Percentiles rank a stretch among this genome's conserved stretches.
Evolutionary conservation across 2,888 invertebrate genomes (phyloP).

Genomic region (Drymonia ruficornis): DNA sequence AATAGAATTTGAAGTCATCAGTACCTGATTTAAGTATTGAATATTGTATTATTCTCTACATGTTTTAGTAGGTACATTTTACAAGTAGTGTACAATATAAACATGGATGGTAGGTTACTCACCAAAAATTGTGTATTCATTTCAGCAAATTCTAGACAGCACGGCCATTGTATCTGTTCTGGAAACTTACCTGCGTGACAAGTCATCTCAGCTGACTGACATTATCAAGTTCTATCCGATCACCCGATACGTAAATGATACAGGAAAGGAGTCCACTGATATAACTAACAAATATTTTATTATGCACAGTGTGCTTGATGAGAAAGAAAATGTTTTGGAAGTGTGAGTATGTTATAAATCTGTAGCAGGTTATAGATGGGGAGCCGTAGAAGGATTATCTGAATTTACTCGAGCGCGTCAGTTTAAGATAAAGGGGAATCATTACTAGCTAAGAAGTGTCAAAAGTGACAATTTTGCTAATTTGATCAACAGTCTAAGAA

Average conservation of each 20-base stretch:
- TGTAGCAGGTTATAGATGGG: too few species aligned
- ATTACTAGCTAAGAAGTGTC: too few species aligned
- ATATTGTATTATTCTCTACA: too few species aligned
- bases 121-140: slow-evolving; percentile 27
- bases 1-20: too few species aligned
- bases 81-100: too few species aligned
- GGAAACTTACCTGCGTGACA: slow-evolving; percentile 89
- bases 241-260: slow-evolving; percentile 87
- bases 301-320: slow-evolving; percentile 88
- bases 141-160: slow-evolving; percentile 95
- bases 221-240: slow-evolving; percentile 91
- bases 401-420: too few species aligned
- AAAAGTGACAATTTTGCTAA: too few species aligned
- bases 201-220: slow-evolving; percentile 85
- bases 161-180: slow-evolving; percentile 96
- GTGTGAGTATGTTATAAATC: slow-evolving; percentile 71
- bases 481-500: too few species aligned
- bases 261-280: slow-evolving; percentile 88
- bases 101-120: neutral
- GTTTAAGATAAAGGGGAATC: too few species aligned
- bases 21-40: too few species aligned
- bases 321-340: slow-evolving; percentile 80
- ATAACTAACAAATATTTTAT: slow-evolving; percentile 95
- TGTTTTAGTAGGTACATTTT: too few species aligned
- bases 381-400: too few species aligned